Evolutionary conservation across 2,888 invertebrate species (phyloP).

Genomic region (Hipparchia sbordonii): DNA sequence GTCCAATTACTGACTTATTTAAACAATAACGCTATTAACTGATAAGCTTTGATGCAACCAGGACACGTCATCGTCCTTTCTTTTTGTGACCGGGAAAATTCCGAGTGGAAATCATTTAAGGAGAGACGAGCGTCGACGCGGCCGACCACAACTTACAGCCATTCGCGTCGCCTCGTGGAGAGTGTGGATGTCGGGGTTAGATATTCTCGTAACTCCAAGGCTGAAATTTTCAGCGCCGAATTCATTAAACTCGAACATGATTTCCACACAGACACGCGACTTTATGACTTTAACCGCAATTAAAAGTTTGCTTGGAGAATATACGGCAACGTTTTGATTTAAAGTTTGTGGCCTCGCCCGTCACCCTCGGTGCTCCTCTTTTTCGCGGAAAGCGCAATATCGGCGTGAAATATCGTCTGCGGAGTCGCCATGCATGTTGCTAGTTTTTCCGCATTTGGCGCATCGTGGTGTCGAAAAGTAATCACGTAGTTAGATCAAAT

Average conservation of each 20-base stretch:
- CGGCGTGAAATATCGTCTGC: slow-evolving; percentile 19
- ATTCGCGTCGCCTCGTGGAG: not conserved
- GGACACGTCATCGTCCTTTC: not conserved
- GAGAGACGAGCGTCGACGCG: not conserved
- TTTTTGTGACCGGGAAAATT: not conserved
- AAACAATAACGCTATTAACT: no score
- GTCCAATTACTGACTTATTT: no score
- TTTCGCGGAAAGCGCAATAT: slow-evolving; percentile 38
- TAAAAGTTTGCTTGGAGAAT: slow-evolving; percentile 74
- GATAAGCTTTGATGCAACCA: no score
- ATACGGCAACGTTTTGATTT: slow-evolving; percentile 73
- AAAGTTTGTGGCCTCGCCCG: slow-evolving; percentile 62
- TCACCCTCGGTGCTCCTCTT: slow-evolving; percentile 29
- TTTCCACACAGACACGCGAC: slow-evolving; percentile 62
- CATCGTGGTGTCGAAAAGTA: not conserved
- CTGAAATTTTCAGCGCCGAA: slow-evolving; percentile 60
- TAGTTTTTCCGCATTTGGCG: not conserved
- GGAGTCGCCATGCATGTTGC: not conserved
- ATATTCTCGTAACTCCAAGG: slow-evolving; percentile 39
- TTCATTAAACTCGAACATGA: slow-evolving; percentile 75
- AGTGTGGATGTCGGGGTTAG: not conserved
- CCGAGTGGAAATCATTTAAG: not conserved
- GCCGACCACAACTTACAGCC: not conserved
- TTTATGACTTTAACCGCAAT: slow-evolving; percentile 74
- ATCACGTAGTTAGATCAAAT: no score